These are phyloP conservation scores for Furnarius figulus DNA, from an alignment of 2,113 vertebrate species.

Conservation along the genomic window DNA sequence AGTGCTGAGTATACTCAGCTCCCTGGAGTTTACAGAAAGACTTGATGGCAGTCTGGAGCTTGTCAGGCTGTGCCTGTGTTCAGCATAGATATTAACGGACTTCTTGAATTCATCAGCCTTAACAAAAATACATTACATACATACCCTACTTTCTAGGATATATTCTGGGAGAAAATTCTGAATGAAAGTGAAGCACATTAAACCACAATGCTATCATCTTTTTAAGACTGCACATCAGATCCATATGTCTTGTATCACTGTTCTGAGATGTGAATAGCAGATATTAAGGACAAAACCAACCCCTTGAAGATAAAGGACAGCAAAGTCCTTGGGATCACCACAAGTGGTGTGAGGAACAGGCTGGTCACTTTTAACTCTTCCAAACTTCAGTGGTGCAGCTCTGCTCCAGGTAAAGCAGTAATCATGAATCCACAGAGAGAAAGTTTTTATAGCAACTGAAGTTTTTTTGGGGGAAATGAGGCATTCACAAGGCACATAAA, in stretches of 20 bases:
- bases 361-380: background rate
- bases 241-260: background rate
- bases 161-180: background rate
- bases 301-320: background rate
- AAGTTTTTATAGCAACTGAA: background rate
- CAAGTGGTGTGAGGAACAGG: background rate
- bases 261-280: background rate
- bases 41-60: background rate
- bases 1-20: background rate
- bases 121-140: background rate
- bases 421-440: background rate
- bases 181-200: background rate
- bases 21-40: background rate
- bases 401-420: background rate
- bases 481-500: background rate
- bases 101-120: background rate
- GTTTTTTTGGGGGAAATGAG: background rate
- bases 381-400: background rate
- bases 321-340: accelerated
- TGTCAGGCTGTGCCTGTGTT: accelerated
- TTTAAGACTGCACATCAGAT: background rate
- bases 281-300: background rate
- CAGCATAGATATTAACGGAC: background rate
- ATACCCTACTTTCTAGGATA: background rate
- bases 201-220: background rate